A percentile compares a stretch with the other conserved stretches of the same genome.
Evolutionary conservation across 2,797 vertebrate species (phyloP).

Genomic region (Decapterus maruadsi): DNA sequence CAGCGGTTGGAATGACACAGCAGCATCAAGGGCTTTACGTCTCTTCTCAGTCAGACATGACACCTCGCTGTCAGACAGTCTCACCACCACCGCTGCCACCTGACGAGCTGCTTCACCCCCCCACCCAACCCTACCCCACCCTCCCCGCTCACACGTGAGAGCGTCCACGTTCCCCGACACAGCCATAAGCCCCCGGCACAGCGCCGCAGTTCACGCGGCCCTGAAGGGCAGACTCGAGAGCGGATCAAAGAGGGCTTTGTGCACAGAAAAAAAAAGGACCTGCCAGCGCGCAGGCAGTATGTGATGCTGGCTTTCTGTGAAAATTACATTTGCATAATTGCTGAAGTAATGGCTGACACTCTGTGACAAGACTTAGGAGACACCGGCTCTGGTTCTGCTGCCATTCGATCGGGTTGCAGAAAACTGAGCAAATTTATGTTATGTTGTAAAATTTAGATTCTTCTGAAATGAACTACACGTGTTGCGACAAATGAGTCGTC

Average conservation of each 20-base stretch:
- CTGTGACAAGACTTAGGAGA: conserved; percentile 15
- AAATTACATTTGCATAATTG: conserved; percentile 56
- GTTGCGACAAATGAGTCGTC: conserved; percentile 5
- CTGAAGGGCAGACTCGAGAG: conserved; percentile 54
- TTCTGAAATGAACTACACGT: conserved; percentile 37
- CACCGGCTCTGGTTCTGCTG: background rate
- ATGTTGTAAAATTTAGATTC: background rate
- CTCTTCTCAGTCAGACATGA: conserved; percentile 10
- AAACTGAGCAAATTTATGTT: conserved; percentile 28
- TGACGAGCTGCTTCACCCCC: too few relatives aligned
- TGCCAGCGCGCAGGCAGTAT: conserved; percentile 39
- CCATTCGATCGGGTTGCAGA: background rate
- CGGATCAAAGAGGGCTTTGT: conserved; percentile 75
- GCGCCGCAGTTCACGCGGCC: conserved; percentile 39
- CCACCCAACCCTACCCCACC: too few relatives aligned
- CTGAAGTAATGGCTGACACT: conserved; percentile 32
- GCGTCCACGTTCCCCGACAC: conserved; percentile 39
- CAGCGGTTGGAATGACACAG: conserved; percentile 15
- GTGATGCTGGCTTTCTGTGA: conserved; percentile 37
- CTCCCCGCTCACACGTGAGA: conserved; percentile 31
- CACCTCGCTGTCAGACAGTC: conserved; percentile 66
- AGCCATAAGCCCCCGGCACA: conserved; percentile 44
- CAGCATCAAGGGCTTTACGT: conserved; percentile 29
- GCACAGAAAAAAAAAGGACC: conserved; percentile 43
- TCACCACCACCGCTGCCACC: conserved; percentile 24